Evolutionary conservation across 2,888 invertebrate genomes (phyloP).

Genomic region (Oasisia sp.): DNA sequence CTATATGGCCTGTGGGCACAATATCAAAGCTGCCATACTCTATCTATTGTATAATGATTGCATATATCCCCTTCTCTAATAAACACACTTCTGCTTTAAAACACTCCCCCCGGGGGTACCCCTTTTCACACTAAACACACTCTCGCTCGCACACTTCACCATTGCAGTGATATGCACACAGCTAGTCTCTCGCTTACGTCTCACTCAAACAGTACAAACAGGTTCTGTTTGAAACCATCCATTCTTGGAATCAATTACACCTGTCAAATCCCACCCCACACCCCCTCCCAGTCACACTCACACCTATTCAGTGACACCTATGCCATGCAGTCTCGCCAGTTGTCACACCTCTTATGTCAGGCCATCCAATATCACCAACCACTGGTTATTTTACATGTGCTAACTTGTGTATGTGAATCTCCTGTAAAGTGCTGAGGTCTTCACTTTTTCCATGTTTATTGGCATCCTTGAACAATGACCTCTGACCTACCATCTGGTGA

Average conservation of each 20-base stretch:
- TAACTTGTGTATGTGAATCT: too few relatives aligned
- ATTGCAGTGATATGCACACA: background rate
- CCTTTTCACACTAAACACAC: background rate
- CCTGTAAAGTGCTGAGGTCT: too few relatives aligned
- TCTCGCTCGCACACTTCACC: background rate
- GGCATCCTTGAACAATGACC: too few relatives aligned
- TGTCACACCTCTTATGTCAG: background rate
- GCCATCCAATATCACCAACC: background rate
- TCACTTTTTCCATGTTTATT: too few relatives aligned
- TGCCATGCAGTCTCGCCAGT: background rate
- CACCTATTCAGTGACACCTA: background rate
- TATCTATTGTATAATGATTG: background rate
- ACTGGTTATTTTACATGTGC: background rate
- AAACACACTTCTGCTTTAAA: background rate
- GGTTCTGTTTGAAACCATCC: background rate
- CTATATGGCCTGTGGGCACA: too few relatives aligned
- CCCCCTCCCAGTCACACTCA: background rate
- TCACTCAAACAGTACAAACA: conserved; percentile 4
- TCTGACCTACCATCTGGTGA: too few relatives aligned
- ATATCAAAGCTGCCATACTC: too few relatives aligned
- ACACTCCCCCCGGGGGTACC: too few relatives aligned
- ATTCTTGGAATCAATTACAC: background rate
- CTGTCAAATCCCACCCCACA: background rate
- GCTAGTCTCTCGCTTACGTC: background rate
- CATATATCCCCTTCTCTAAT: background rate